Evolutionary conservation across 2,888 invertebrate species (phyloP).

Genomic region (Phymatocera aterrima): DNA sequence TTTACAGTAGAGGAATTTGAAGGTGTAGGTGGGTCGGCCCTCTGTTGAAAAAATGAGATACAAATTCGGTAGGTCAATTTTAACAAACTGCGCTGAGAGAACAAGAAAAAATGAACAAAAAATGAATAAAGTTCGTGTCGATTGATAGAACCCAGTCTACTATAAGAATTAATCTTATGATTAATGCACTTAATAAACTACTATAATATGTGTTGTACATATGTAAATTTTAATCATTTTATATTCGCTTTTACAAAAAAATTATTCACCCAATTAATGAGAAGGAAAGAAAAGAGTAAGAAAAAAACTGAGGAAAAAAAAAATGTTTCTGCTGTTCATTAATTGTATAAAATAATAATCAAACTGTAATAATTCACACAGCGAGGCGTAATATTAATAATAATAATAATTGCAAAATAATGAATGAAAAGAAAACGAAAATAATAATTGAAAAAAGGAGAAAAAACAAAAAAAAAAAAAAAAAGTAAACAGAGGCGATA

Average conservation of each 20-base stretch:
- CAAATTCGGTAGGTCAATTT: too few relatives aligned
- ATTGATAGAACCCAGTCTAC: too few relatives aligned
- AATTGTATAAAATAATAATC: too few relatives aligned
- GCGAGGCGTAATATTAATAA: too few relatives aligned
- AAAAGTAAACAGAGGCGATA: not conserved
- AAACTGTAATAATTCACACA: too few relatives aligned
- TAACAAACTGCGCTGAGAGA: too few relatives aligned
- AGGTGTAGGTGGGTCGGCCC: too few relatives aligned
- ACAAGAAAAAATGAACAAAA: not conserved
- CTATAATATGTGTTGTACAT: conserved; percentile 72
- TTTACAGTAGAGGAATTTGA: too few relatives aligned
- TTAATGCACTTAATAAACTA: conserved; percentile 42
- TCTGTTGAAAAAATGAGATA: too few relatives aligned
- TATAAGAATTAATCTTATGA: conserved; percentile 3
- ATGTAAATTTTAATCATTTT: conserved; percentile 72
- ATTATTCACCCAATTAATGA: conserved; percentile 17
- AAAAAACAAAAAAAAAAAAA: not conserved
- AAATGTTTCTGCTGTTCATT: too few relatives aligned
- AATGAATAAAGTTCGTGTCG: too few relatives aligned
- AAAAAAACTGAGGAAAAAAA: not conserved
- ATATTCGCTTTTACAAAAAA: conserved; percentile 63
- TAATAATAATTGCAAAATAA: too few relatives aligned
- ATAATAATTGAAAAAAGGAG: not conserved
- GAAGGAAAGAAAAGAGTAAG: not conserved
- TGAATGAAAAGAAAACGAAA: not conserved